phyloP scores from a whole-genome alignment of 2,113 vertebrate genomes.

The Mus pahari region DNA sequence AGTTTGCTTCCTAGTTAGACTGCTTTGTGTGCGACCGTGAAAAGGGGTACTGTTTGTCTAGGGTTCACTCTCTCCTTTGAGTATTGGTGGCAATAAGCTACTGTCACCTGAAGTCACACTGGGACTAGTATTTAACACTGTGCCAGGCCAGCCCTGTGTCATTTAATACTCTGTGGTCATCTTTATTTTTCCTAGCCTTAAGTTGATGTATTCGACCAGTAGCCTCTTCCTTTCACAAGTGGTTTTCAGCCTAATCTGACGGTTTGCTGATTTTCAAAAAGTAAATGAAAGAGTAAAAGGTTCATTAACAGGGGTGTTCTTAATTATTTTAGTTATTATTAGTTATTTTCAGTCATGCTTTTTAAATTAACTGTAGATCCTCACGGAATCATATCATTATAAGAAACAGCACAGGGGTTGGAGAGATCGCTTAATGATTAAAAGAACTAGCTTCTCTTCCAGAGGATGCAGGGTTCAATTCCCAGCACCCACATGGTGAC shows the following conservation, averaged over 20 bases:
- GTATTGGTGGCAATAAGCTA: not conserved
- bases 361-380: conserved; percentile 23
- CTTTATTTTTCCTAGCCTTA: conserved; percentile 9
- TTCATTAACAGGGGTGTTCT: not conserved
- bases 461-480: not conserved
- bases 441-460: not conserved
- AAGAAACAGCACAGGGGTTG: not conserved
- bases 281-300: not conserved
- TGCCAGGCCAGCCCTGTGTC: not conserved
- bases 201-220: not conserved
- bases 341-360: conserved; percentile 16
- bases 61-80: not conserved
- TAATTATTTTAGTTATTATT: not conserved
- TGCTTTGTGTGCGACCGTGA: not conserved
- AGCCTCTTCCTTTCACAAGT: not conserved
- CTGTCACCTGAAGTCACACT: too few species aligned
- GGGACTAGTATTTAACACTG: not conserved
- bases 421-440: not conserved
- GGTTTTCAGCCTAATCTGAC: not conserved
- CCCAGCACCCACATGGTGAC: not conserved
- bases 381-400: not conserved
- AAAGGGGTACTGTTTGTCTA: not conserved
- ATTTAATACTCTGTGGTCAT: not conserved
- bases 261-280: conserved; percentile 14
- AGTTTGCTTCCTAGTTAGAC: not conserved